Conservation (phyloP, 2,888 invertebrate genomes). For the Octonoba sinensis region DNA sequence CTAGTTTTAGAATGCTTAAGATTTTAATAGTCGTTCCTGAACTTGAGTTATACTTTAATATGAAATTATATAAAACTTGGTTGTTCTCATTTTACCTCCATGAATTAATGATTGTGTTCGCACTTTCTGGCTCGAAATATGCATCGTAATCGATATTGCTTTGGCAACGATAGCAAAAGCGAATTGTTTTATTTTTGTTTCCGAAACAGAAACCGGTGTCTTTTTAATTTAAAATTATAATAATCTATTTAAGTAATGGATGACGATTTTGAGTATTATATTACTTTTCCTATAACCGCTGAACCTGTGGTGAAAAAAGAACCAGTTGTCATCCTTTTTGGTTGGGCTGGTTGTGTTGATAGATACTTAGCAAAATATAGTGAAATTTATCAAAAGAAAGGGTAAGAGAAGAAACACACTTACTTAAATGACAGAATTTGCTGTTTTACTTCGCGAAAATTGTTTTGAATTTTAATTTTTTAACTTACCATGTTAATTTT, state of each 20-base stretch:
- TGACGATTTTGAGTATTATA: slow-evolving; percentile 63
- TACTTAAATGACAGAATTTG: not conserved
- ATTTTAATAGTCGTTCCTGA: no score
- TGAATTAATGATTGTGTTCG: no score
- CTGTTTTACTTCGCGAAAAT: no score
- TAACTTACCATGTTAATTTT: not conserved
- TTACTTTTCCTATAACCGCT: slow-evolving; percentile 54
- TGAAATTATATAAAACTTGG: no score
- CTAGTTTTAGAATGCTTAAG: no score
- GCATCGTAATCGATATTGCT: not conserved
- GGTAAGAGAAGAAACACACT: slow-evolving; percentile 73
- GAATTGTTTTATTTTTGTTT: not conserved
- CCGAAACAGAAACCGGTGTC: slow-evolving; percentile 8
- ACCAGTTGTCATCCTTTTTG: slow-evolving; percentile 81
- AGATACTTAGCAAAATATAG: slow-evolving; percentile 84
- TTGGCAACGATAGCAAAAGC: not conserved
- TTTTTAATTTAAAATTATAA: not conserved
- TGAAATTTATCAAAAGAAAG: slow-evolving; percentile 81
- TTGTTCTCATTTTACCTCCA: no score
- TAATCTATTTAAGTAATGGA: slow-evolving; percentile 28
- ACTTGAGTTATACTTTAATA: no score
- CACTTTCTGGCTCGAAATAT: no score
- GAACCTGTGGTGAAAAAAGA: slow-evolving; percentile 75
- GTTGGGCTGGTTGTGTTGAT: slow-evolving; percentile 86
- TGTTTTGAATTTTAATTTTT: no score